These are phyloP conservation scores for Drymodes brunneopygia DNA, from an alignment of 2,113 vertebrate genomes.

Conservation along the genomic window DNA sequence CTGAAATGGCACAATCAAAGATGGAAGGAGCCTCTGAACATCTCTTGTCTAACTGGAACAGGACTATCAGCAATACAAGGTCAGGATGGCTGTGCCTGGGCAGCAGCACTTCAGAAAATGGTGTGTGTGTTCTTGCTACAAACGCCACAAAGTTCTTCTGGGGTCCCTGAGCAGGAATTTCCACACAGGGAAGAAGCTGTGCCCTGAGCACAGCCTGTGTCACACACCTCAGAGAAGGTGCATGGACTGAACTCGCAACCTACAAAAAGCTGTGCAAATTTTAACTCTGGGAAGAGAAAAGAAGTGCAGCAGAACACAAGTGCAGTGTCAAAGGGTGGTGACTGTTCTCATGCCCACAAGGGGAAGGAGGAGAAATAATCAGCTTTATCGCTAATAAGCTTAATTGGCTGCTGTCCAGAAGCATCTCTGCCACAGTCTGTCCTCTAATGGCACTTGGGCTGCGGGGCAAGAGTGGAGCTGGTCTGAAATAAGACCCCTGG, in stretches of 20 bases:
- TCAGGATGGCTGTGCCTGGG: neutral
- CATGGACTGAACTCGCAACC: fast-evolving
- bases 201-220: neutral
- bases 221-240: neutral
- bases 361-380: neutral
- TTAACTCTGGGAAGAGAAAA: neutral
- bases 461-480: neutral
- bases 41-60: neutral
- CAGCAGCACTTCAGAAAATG: neutral
- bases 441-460: fast-evolving
- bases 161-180: neutral
- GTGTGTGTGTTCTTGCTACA: neutral
- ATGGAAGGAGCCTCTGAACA: neutral
- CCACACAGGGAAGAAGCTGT: neutral
- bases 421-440: neutral
- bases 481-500: neutral
- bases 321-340: neutral
- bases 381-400: neutral
- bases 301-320: neutral
- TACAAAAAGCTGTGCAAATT: neutral
- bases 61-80: neutral
- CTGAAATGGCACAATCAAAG: neutral
- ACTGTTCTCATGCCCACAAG: neutral
- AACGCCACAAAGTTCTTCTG: neutral
- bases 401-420: neutral